Percentiles rank a stretch among this genome's conserved stretches.
These are phyloP conservation scores for Drosophila quinaria DNA, from an alignment of 2,888 invertebrate genomes.

Conservation along the genomic window DNA sequence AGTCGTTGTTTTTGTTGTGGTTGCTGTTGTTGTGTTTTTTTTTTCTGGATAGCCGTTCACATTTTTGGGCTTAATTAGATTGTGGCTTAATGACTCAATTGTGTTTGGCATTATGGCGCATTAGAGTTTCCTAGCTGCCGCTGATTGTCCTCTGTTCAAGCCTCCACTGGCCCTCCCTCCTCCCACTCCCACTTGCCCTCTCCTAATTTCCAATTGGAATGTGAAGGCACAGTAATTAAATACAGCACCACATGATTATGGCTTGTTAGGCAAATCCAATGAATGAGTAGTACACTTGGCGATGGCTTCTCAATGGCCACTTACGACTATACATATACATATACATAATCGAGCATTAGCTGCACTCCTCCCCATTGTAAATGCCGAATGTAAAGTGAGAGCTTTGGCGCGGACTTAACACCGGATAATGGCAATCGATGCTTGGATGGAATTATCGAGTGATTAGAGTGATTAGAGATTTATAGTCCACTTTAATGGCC, in stretches of 20 bases:
- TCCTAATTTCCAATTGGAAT: conserved; percentile 59
- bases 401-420: conserved; percentile 49
- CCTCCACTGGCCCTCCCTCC: not conserved
- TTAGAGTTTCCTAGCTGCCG: conserved; percentile 51
- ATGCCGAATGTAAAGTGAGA: conserved; percentile 51
- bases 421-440: conserved; percentile 37
- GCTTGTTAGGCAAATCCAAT: conserved; percentile 78
- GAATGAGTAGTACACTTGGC: conserved; percentile 64
- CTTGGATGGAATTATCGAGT: conserved; percentile 25
- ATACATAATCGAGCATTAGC: conserved; percentile 56
- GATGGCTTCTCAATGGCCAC: conserved; percentile 54
- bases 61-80: conserved; percentile 80
- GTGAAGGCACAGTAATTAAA: conserved; percentile 66
- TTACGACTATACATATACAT: conserved; percentile 29
- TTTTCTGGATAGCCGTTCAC: conserved; percentile 48
- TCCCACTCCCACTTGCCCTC: conserved; percentile 4
- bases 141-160: conserved; percentile 20
- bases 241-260: conserved; percentile 80
- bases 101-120: conserved; percentile 73
- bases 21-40: conserved; percentile 11
- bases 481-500: conserved; percentile 6
- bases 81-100: conserved; percentile 81
- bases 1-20: not conserved
- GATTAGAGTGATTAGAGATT: conserved; percentile 18
- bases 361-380: conserved; percentile 34